Percentiles rank a stretch among this genome's conserved stretches.
These are phyloP conservation scores for Palythoa heliodiscus DNA, from an alignment of 92 coral and sea anemone genomes.

Conservation along the genomic window DNA sequence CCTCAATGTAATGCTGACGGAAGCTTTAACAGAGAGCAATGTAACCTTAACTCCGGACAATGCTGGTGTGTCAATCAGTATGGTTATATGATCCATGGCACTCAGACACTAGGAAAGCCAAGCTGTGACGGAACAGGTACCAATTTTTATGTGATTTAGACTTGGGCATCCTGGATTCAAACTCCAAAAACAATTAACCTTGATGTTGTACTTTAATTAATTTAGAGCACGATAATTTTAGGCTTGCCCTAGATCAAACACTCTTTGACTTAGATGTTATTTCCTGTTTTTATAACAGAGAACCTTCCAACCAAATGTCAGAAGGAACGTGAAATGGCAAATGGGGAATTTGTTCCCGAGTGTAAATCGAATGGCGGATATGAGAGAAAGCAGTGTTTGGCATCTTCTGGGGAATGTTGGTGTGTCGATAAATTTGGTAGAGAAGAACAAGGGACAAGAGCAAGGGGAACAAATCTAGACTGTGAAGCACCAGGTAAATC, in stretches of 20 bases:
- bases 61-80: conserved; percentile 62
- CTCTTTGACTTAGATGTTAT: too few species aligned
- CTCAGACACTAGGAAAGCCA: conserved; percentile 46
- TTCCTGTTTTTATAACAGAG: neutral
- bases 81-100: conserved; percentile 49
- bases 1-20: conserved; percentile 79
- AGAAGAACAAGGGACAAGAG: conserved; percentile 79
- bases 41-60: conserved; percentile 71
- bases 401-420: conserved; percentile 83
- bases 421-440: conserved; percentile 86
- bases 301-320: conserved; percentile 71
- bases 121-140: conserved; percentile 47
- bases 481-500: conserved; percentile 81
- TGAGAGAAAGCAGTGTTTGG: conserved; percentile 74
- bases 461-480: conserved; percentile 67
- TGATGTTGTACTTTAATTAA: too few species aligned
- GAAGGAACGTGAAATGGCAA: conserved; percentile 59
- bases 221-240: too few species aligned
- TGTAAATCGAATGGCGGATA: conserved; percentile 77
- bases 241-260: too few species aligned
- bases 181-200: neutral
- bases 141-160: neutral
- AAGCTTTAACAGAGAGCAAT: conserved; percentile 65
- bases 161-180: too few species aligned
- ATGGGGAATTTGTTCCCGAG: conserved; percentile 63